phyloP scores from a whole-genome alignment of 92 coral and sea anemone genomes.

The Pocillopora grandis region DNA sequence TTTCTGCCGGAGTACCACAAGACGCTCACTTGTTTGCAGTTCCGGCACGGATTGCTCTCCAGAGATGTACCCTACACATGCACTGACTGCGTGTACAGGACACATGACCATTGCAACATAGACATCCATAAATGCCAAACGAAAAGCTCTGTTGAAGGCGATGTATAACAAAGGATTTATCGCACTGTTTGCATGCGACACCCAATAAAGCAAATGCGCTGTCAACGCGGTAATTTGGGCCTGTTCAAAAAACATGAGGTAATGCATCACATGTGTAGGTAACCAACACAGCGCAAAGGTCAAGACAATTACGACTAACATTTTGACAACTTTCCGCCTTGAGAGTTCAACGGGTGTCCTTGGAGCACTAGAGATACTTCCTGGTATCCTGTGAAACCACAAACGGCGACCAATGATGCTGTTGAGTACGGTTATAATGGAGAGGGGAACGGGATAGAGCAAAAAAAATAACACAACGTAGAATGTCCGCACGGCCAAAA shows the following conservation, averaged over 20 bases:
- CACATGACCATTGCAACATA: not conserved
- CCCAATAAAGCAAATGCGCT: slow-evolving; percentile 38
- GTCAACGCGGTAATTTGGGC: slow-evolving; percentile 6
- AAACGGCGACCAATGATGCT: slow-evolving; percentile 54
- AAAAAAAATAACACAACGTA: slow-evolving; percentile 42
- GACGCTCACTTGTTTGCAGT: not conserved
- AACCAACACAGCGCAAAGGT: slow-evolving; percentile 67
- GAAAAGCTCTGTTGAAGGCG: slow-evolving; percentile 54
- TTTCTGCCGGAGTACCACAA: not conserved
- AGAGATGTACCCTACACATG: not conserved
- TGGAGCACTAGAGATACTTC: slow-evolving; percentile 10
- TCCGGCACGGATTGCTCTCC: not conserved
- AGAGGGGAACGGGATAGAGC: slow-evolving; percentile 58
- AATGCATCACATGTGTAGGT: slow-evolving; percentile 65
- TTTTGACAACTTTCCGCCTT: slow-evolving; percentile 54
- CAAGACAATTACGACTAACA: slow-evolving; percentile 50
- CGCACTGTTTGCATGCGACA: slow-evolving; percentile 75
- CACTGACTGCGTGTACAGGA: slow-evolving; percentile 12
- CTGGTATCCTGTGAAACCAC: slow-evolving; percentile 58
- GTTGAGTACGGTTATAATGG: slow-evolving; percentile 57
- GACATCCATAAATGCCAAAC: slow-evolving; percentile 37
- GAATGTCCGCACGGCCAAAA: slow-evolving; percentile 31
- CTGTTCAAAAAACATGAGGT: slow-evolving; percentile 18
- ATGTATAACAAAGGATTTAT: slow-evolving; percentile 65
- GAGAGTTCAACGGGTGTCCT: slow-evolving; percentile 30